Evolutionary conservation across 2,113 vertebrate species (phyloP).

Genomic region (Arenaria interpres): DNA sequence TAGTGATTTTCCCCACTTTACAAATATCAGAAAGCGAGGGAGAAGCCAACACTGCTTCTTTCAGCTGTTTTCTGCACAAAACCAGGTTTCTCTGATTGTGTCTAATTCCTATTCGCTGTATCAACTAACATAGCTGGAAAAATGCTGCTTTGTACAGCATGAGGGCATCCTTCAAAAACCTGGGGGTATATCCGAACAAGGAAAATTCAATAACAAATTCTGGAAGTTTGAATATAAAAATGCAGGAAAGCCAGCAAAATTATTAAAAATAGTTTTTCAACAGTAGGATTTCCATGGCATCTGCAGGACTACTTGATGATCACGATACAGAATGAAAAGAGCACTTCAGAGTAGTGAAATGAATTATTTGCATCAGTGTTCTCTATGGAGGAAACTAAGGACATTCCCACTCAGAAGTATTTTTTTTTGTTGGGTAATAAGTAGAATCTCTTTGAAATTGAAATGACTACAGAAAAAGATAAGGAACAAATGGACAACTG

Average conservation of each 20-base stretch:
- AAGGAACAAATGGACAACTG: not conserved
- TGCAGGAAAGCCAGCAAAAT: not conserved
- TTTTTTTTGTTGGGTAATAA: not conserved
- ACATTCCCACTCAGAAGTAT: not conserved
- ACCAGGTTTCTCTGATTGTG: not conserved
- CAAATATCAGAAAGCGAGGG: not conserved
- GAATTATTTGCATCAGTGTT: not conserved
- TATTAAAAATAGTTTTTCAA: not conserved
- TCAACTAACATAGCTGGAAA: not conserved
- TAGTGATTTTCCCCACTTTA: not conserved
- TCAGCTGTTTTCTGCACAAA: not conserved
- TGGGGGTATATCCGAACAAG: not conserved
- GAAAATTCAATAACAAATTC: not conserved
- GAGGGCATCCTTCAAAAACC: not conserved
- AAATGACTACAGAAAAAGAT: not conserved
- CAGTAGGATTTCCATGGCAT: not conserved
- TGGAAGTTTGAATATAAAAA: not conserved
- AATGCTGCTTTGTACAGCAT: not conserved
- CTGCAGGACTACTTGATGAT: not conserved
- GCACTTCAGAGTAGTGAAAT: not conserved
- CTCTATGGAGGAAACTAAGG: not conserved
- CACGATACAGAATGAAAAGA: not conserved
- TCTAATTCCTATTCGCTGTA: not conserved
- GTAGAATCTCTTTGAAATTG: not conserved
- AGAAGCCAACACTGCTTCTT: not conserved